These are phyloP conservation scores for Mus pahari DNA, from an alignment of 2,113 vertebrate genomes.

Conservation along the genomic window DNA sequence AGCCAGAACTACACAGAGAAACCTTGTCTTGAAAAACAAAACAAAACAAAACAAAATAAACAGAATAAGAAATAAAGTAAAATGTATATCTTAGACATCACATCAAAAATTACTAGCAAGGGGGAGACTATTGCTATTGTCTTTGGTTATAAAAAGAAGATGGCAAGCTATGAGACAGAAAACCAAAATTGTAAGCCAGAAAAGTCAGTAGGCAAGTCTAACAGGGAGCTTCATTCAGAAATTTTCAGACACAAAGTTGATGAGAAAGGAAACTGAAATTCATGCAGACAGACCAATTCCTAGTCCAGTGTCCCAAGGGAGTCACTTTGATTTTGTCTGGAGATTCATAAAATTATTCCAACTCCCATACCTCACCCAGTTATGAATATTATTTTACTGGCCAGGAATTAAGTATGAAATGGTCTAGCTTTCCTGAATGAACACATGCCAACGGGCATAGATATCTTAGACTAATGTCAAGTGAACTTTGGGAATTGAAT, in stretches of 20 bases:
- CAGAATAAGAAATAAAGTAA: neutral
- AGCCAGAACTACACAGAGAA: neutral
- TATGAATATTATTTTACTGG: slow-evolving; percentile 42
- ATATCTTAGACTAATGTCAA: slow-evolving; percentile 49
- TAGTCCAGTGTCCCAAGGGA: neutral
- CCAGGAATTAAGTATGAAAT: slow-evolving; percentile 66
- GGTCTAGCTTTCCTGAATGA: neutral
- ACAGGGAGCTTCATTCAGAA: neutral
- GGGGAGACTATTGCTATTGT: neutral
- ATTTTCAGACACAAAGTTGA: slow-evolving; percentile 18
- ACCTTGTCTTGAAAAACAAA: neutral
- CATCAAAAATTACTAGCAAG: neutral
- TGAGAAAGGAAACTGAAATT: slow-evolving; percentile 60
- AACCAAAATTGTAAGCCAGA: slow-evolving; percentile 12
- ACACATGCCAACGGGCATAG: neutral
- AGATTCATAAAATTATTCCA: slow-evolving; percentile 54
- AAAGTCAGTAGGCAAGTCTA: slow-evolving; percentile 38
- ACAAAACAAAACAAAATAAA: neutral
- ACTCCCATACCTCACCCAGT: slow-evolving; percentile 61
- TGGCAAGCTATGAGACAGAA: slow-evolving; percentile 11
- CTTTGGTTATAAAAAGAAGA: slow-evolving; percentile 12
- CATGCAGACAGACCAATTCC: slow-evolving; percentile 57
- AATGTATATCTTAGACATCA: neutral
- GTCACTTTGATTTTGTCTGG: slow-evolving; percentile 63
- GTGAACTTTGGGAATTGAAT: slow-evolving; percentile 48